Percentiles rank a stretch among this genome's conserved stretches.
Conservation (phyloP, 92 coral and sea anemone species). For the Palythoa heliodiscus region DNA sequence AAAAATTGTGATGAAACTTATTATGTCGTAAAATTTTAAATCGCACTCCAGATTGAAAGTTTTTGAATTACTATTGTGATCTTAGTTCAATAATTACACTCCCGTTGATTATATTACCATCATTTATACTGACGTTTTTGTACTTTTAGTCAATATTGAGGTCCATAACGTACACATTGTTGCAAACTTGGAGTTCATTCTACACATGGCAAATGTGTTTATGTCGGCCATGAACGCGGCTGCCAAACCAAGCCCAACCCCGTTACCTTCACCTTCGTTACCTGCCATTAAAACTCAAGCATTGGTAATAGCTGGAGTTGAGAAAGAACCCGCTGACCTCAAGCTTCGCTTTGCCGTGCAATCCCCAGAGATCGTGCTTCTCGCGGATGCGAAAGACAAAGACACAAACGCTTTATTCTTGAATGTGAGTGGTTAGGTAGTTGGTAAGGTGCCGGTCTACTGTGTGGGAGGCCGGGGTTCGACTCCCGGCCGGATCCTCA, state of each 20-base stretch:
- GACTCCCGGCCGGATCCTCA: no score
- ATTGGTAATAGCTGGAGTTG: conserved; percentile 44
- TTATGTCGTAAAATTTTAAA: no score
- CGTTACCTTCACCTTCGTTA: conserved; percentile 6
- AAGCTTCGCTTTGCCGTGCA: conserved; percentile 69
- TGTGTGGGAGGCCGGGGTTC: no score
- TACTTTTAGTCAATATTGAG: conserved; percentile 58
- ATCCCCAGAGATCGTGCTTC: conserved; percentile 88
- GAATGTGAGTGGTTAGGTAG: conserved; percentile 59
- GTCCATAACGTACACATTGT: conserved; percentile 75
- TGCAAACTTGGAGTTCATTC: conserved; percentile 82
- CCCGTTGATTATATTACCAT: no score
- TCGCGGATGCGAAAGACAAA: conserved; percentile 95
- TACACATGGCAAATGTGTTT: conserved; percentile 80
- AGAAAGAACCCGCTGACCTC: conserved; percentile 70
- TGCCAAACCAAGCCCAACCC: conserved; percentile 30
- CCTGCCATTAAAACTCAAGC: conserved; percentile 33
- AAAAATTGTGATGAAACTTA: no score
- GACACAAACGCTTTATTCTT: conserved; percentile 88
- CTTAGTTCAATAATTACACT: no score
- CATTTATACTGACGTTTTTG: background rate
- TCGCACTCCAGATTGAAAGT: no score
- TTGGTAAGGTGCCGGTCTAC: background rate
- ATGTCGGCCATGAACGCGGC: conserved; percentile 77
- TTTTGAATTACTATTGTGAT: no score